Evolutionary conservation across 2,797 vertebrate species (phyloP).

Genomic region (Aphelocoma californica): DNA sequence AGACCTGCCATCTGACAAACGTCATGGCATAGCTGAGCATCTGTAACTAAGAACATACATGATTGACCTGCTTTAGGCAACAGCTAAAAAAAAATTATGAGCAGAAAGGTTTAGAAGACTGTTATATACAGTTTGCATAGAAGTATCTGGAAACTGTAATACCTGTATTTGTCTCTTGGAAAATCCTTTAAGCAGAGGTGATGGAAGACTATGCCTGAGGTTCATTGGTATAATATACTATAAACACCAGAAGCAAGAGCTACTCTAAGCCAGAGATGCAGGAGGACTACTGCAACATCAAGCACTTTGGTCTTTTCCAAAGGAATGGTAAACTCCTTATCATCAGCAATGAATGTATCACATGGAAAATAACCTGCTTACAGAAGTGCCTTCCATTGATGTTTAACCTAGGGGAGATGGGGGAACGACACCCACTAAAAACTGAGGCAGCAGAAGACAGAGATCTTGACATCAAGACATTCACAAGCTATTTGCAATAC

Average conservation of each 20-base stretch:
- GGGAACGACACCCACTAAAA: neutral
- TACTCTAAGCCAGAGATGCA: neutral
- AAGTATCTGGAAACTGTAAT: neutral
- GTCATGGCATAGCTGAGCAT: neutral
- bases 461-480: neutral
- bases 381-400: neutral
- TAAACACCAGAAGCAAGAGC: neutral
- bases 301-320: neutral
- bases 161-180: neutral
- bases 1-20: neutral
- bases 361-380: neutral
- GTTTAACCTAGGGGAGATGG: neutral
- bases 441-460: neutral
- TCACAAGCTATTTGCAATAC: neutral
- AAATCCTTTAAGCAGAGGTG: neutral
- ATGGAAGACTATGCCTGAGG: neutral
- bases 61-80: neutral
- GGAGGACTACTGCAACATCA: neutral
- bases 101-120: neutral
- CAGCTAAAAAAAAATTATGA: neutral
- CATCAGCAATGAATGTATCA: neutral
- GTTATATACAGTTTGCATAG: neutral
- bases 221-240: neutral
- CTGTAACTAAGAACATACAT: neutral
- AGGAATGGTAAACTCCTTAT: accelerated